Conservation (phyloP, 92 coral and sea anemone genomes). For the Siderastrea siderea region DNA sequence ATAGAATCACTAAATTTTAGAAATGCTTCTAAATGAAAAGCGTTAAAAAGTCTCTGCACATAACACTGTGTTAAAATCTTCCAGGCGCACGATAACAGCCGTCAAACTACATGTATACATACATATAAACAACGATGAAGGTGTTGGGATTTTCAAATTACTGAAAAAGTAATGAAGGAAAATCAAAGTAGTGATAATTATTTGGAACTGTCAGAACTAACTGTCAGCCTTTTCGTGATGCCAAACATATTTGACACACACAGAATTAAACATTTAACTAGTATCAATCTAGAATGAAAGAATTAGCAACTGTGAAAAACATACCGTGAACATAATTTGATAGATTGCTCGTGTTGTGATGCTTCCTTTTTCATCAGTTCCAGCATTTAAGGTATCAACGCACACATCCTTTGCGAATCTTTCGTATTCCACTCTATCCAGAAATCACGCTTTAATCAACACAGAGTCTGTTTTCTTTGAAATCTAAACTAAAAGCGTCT, state of each 20-base stretch:
- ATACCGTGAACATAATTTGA: conserved; percentile 22
- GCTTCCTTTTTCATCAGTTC: not conserved
- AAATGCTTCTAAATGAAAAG: too few species aligned
- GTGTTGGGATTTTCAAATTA: too few species aligned
- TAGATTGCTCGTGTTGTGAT: not conserved
- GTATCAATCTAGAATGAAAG: not conserved
- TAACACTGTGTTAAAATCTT: too few species aligned
- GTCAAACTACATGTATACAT: too few species aligned
- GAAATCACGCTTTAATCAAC: not conserved
- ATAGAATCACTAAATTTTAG: too few species aligned
- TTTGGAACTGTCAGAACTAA: not conserved
- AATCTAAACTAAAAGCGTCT: not conserved
- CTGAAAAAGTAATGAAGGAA: not conserved
- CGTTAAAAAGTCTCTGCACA: too few species aligned
- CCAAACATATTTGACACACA: not conserved
- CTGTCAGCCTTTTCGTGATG: not conserved
- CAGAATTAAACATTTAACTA: not conserved
- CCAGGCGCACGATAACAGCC: too few species aligned
- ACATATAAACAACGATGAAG: too few species aligned
- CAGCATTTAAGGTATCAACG: not conserved
- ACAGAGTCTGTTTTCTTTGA: not conserved
- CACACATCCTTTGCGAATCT: not conserved
- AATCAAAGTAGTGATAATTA: not conserved
- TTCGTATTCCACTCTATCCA: not conserved
- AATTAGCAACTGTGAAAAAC: not conserved